A percentile compares a stretch with the other conserved stretches of the same genome.
These are phyloP conservation scores for Pangasianodon gigas DNA, from an alignment of 2,113 vertebrate genomes.

Conservation along the genomic window DNA sequence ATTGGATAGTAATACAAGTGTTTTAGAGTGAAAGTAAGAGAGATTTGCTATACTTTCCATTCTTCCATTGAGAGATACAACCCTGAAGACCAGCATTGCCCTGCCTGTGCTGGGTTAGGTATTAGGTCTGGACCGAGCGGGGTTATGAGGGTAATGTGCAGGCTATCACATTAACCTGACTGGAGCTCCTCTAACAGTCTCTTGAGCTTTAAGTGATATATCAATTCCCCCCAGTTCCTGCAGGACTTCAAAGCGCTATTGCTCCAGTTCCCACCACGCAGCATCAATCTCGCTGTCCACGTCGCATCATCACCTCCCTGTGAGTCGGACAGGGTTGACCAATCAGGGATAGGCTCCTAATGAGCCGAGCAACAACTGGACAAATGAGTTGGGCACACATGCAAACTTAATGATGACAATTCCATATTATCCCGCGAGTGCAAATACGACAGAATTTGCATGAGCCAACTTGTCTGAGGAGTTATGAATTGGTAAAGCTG, in stretches of 20 bases:
- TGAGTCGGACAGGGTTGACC: slow-evolving; percentile 59
- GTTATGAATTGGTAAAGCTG: background rate
- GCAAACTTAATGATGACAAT: slow-evolving; percentile 7
- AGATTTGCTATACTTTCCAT: slow-evolving; percentile 13
- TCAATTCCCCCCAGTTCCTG: slow-evolving; percentile 90
- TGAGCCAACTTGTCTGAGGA: background rate
- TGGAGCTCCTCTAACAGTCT: slow-evolving; percentile 89
- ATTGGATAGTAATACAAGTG: background rate
- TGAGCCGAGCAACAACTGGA: slow-evolving; percentile 39
- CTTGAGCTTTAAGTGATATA: slow-evolving; percentile 92
- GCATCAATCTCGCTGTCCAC: slow-evolving; percentile 84
- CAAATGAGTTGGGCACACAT: background rate
- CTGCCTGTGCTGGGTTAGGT: slow-evolving; percentile 31
- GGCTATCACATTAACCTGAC: slow-evolving; percentile 80
- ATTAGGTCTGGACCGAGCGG: slow-evolving; percentile 63
- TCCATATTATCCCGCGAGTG: background rate
- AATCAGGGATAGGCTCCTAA: slow-evolving; percentile 53
- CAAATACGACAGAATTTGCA: slow-evolving; percentile 12
- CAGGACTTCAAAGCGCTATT: slow-evolving; percentile 89
- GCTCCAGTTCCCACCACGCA: slow-evolving; percentile 82
- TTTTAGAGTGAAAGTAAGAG: background rate
- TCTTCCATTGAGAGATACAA: slow-evolving; percentile 4
- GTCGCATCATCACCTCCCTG: slow-evolving; percentile 69
- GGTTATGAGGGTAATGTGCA: slow-evolving; percentile 71
- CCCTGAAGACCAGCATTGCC: slow-evolving; percentile 4